These are phyloP conservation scores for Standfussiana lucernea DNA, from an alignment of 2,888 invertebrate species.

Conservation along the genomic window DNA sequence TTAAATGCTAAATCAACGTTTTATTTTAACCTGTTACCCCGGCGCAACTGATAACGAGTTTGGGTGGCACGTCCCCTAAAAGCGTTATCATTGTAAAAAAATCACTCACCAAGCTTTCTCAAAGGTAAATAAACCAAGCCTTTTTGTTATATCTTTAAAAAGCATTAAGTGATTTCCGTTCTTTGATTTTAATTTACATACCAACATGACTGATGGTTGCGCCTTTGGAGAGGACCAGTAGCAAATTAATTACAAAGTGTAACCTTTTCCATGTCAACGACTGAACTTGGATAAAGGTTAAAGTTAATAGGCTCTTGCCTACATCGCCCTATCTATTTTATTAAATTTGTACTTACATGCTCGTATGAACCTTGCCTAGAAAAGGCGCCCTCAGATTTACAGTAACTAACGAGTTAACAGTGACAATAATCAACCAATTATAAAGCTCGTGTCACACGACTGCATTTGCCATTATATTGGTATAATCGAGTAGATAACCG, in stretches of 20 bases:
- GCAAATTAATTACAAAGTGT: conserved; percentile 32
- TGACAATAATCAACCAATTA: conserved; percentile 67
- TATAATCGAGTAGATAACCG: conserved; percentile 71
- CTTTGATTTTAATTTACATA: conserved; percentile 73
- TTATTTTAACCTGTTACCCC: conserved; percentile 81
- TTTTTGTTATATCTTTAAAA: conserved; percentile 76
- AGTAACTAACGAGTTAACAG: conserved; percentile 47
- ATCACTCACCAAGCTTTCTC: conserved; percentile 67
- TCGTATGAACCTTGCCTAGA: conserved; percentile 2
- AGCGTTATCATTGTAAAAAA: conserved; percentile 78
- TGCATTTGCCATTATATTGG: conserved; percentile 72
- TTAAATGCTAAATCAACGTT: conserved; percentile 85
- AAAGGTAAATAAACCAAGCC: conserved; percentile 74
- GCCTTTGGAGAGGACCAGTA: conserved; percentile 23
- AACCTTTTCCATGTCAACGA: background rate
- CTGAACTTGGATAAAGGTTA: background rate
- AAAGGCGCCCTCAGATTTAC: conserved; percentile 21
- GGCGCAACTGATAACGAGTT: conserved; percentile 83
- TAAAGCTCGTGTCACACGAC: conserved; percentile 70
- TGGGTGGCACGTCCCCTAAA: conserved; percentile 84
- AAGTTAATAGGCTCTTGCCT: background rate
- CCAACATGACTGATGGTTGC: conserved; percentile 37
- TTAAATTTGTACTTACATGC: conserved; percentile 12
- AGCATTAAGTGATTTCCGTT: conserved; percentile 79
- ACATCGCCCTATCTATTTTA: conserved; percentile 10